Percentiles rank a stretch among this genome's conserved stretches.
These are phyloP conservation scores for Polietes domitor DNA, from an alignment of 2,888 invertebrate genomes.

Conservation along the genomic window DNA sequence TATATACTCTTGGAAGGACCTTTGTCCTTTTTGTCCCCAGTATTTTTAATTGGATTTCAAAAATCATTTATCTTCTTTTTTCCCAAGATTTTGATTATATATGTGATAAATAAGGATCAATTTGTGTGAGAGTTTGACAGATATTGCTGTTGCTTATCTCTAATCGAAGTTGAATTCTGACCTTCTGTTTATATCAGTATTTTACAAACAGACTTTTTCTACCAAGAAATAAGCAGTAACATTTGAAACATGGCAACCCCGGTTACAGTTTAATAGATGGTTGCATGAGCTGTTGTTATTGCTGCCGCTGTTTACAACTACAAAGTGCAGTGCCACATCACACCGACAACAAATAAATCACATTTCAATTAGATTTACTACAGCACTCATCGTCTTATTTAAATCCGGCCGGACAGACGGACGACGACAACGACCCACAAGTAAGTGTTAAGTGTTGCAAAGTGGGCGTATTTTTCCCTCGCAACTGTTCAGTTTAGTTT, in stretches of 20 bases:
- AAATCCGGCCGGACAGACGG: not conserved
- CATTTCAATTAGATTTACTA: constrained; percentile 62
- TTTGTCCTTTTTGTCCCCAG: too few species aligned
- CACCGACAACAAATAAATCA: constrained; percentile 60
- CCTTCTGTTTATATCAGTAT: too few species aligned
- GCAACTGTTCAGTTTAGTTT: constrained; percentile 43
- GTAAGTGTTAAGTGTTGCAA: constrained; percentile 50
- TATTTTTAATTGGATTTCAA: too few species aligned
- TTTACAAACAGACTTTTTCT: too few species aligned
- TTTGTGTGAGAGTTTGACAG: too few species aligned
- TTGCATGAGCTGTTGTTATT: constrained; percentile 29
- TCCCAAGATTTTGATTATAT: too few species aligned
- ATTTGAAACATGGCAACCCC: not conserved
- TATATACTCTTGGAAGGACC: too few species aligned
- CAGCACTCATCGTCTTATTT: constrained; percentile 14
- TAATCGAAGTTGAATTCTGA: too few species aligned
- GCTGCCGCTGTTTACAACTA: constrained; percentile 3
- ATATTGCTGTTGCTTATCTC: too few species aligned
- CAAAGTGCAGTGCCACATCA: constrained; percentile 26
- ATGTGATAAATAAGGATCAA: too few species aligned
- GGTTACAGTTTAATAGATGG: not conserved
- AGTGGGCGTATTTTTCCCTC: constrained; percentile 65
- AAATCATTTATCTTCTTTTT: too few species aligned
- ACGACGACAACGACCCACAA: constrained; percentile 9
- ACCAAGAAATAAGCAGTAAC: too few species aligned